Evolutionary conservation across 2,888 invertebrate species (phyloP), one percentile per base, ranked within the genome.

Genomic region (Auanema sp.): DNA sequence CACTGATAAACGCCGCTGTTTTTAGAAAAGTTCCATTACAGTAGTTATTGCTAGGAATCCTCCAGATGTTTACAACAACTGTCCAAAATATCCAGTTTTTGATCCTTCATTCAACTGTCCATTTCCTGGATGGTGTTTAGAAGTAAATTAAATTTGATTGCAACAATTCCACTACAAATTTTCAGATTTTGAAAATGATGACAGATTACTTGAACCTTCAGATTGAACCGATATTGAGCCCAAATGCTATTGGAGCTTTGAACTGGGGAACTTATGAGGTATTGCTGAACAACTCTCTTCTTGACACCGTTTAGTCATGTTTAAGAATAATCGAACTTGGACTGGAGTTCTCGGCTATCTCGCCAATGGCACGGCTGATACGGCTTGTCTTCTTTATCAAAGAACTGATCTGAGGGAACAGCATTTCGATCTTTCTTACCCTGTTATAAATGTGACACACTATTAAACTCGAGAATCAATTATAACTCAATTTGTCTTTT

Each of bases 41-140:
- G 71, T 78, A 5, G 68, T 75, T 10, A 66, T 76, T 54, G 77
- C 70, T 25, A 62, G 65, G 12, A 78, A 77, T 65, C 77, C 77
- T 0, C 78, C 78, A 10, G 78, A 78, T 64, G 76, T 75, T 8
- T 78, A 67, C 41, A 58, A 66, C 18, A 71, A 69, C 42, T 78
- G 78, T 44, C 64, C 60, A 5, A 57, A 63, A 16, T 78, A 77
- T 49, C 78, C 78, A 18, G 70, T 66, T 42, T 62, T 73, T 0
- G 58, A 44, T 43, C 75, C 76, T 11, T 71, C 57, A 51, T n/a
- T 73, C 18, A 64, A 70, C 33, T 78, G 78, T 55, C 73, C 75
- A 0, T 77, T 75, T 59, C 77, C 77, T n/a, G 78, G 78, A 57
- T 78, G 73, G 69, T 65, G 67, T 12, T 44, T 69, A 12, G 78